phyloP scores from a whole-genome alignment of 2,888 invertebrate species.

The Alloscopus bannaensis region DNA sequence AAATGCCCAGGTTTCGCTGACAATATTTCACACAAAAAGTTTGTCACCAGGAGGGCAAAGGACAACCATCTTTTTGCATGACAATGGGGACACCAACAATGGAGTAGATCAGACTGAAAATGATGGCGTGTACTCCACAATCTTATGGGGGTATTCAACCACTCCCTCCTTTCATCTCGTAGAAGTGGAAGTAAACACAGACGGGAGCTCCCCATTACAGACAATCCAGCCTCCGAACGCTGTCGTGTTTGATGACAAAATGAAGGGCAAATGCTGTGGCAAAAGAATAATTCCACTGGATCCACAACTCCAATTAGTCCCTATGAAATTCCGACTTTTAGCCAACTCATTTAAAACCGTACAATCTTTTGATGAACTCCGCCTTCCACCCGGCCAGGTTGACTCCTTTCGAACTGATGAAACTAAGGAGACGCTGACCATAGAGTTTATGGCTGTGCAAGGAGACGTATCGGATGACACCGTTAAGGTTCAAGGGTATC shows the following conservation, averaged over 20 bases:
- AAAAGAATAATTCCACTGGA: slow-evolving; percentile 17
- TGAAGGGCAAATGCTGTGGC: slow-evolving; percentile 65
- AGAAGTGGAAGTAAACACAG: slow-evolving; percentile 50
- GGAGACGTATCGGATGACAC: neutral
- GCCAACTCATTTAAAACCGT: slow-evolving; percentile 21
- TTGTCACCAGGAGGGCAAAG: neutral
- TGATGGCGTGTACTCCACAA: slow-evolving; percentile 70
- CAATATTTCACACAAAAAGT: slow-evolving; percentile 33
- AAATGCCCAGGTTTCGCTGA: slow-evolving; percentile 45
- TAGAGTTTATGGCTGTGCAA: slow-evolving; percentile 8
- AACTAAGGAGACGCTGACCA: neutral
- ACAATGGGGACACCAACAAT: slow-evolving; percentile 68
- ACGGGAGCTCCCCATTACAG: neutral
- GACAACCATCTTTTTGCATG: slow-evolving; percentile 3
- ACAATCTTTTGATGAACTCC: neutral
- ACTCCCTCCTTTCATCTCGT: slow-evolving; percentile 50
- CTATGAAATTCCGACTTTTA: slow-evolving; percentile 1
- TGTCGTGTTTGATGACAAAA: slow-evolving; percentile 34
- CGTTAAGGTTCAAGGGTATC: neutral
- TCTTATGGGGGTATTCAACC: slow-evolving; percentile 54
- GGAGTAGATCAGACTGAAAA: slow-evolving; percentile 67
- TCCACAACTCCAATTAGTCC: neutral
- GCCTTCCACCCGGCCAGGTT: slow-evolving; percentile 1
- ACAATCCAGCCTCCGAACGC: slow-evolving; percentile 8
- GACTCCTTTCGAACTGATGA: neutral